A percentile compares a stretch with the other conserved stretches of the same genome.
phyloP scores from a whole-genome alignment of 2,113 vertebrate species.

The Machaerirhynchus nigripectus region DNA sequence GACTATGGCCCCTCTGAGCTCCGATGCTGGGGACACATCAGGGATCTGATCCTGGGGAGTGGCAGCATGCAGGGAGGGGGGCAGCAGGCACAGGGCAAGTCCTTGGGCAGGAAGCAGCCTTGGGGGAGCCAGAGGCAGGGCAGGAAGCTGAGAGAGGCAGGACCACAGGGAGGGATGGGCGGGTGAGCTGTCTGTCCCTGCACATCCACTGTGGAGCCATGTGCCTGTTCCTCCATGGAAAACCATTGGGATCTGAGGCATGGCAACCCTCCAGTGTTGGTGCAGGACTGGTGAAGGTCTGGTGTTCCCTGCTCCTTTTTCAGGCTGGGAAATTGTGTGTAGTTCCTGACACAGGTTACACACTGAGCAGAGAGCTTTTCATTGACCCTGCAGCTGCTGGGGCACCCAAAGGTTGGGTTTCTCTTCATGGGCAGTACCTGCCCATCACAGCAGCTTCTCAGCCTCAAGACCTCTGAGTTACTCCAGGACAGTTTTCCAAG shows the following conservation, averaged over 20 bases:
- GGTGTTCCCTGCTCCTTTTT: not conserved
- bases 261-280: fast-evolving
- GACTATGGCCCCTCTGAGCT: not conserved
- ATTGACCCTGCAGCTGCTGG: not conserved
- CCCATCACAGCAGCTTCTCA: fast-evolving
- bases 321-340: not conserved
- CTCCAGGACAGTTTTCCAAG: fast-evolving
- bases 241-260: not conserved
- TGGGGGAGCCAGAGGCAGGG: not conserved
- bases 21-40: not conserved
- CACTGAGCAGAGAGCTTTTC: not conserved
- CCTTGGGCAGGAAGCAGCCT: not conserved
- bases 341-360: not conserved
- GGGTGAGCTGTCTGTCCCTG: too few relatives aligned
- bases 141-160: not conserved
- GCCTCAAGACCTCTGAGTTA: not conserved
- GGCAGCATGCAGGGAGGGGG: not conserved
- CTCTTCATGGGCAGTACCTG: not conserved
- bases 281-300: not conserved
- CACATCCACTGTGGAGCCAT: fast-evolving
- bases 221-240: not conserved
- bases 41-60: not conserved
- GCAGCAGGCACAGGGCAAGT: not conserved
- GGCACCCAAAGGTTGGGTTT: not conserved
- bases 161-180: not conserved